Conservation (phyloP, 2,888 invertebrate genomes). For the Plagodis dolabraria region DNA sequence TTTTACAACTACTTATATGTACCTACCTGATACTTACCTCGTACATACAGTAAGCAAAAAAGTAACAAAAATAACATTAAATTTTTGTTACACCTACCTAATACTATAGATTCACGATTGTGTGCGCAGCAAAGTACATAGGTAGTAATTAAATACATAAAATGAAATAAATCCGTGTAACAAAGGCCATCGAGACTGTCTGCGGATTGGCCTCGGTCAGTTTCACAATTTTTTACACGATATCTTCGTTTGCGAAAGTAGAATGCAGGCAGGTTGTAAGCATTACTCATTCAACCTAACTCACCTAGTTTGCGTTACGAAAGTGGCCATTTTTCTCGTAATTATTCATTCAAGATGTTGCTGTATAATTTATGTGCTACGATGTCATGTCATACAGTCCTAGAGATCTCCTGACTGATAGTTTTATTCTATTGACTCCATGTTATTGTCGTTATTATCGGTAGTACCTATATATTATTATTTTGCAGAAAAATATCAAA, state of each 20-base stretch:
- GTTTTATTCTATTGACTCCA: too few species aligned
- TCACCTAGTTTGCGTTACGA: slow-evolving; percentile 51
- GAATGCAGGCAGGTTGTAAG: slow-evolving; percentile 47
- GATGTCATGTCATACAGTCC: too few species aligned
- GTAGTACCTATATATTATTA: too few species aligned
- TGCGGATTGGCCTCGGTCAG: slow-evolving; percentile 54
- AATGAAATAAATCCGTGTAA: slow-evolving; percentile 60
- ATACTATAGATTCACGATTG: slow-evolving; percentile 38
- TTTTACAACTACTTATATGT: too few species aligned
- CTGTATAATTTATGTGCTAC: slow-evolving; percentile 7
- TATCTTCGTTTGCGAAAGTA: slow-evolving; percentile 77
- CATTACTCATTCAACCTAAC: slow-evolving; percentile 57
- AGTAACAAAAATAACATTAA: too few species aligned
- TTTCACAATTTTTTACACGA: slow-evolving; percentile 73
- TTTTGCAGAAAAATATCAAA: too few species aligned
- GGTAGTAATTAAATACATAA: slow-evolving; percentile 48
- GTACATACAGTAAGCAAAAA: too few species aligned
- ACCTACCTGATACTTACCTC: too few species aligned
- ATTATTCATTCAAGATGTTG: slow-evolving; percentile 30
- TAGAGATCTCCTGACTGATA: too few species aligned
- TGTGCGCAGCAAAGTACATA: slow-evolving; percentile 4
- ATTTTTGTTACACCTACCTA: neutral
- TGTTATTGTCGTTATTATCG: too few species aligned
- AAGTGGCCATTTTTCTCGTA: slow-evolving; percentile 43
- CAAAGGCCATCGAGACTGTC: slow-evolving; percentile 52